Conservation (phyloP, 2,888 invertebrate genomes). For the Stenichneumon culpator region DNA sequence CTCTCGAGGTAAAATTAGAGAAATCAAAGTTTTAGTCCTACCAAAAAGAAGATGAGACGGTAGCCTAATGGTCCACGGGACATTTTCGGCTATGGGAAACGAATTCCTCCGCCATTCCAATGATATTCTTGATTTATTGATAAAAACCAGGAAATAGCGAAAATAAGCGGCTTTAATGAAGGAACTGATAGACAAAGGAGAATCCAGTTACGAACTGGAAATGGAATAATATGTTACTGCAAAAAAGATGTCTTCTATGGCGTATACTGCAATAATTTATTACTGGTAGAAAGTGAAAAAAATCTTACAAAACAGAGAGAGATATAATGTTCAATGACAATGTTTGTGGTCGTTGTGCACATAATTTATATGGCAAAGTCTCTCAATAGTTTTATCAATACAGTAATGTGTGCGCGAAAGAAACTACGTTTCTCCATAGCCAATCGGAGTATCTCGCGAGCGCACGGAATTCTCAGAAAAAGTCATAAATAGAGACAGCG, state of each 20-base stretch:
- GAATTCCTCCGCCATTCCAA: conserved; percentile 62
- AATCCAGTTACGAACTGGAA: conserved; percentile 9
- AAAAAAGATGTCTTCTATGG: conserved; percentile 68
- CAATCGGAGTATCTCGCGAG: conserved; percentile 40
- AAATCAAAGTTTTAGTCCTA: conserved; percentile 19
- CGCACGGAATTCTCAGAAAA: conserved; percentile 23
- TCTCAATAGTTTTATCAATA: conserved; percentile 10
- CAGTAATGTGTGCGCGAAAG: conserved; percentile 26
- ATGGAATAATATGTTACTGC: conserved; percentile 4
- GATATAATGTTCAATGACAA: conserved; percentile 28
- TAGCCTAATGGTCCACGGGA: conserved; percentile 81
- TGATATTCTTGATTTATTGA: conserved; percentile 3
- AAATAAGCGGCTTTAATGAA: background rate
- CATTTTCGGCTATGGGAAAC: conserved; percentile 83
- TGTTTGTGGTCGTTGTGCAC: conserved; percentile 33
- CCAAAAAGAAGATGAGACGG: conserved; percentile 74
- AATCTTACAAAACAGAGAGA: conserved; percentile 72
- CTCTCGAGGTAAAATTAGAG: conserved; percentile 6
- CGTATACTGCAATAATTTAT: conserved; percentile 78
- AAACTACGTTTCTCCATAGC: conserved; percentile 42
- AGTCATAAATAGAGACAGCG: background rate
- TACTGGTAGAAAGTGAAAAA: conserved; percentile 73
- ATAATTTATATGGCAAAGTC: conserved; percentile 1
- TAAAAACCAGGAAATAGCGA: conserved; percentile 26
- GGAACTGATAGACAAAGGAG: conserved; percentile 11